Percentiles rank a stretch among this genome's conserved stretches.
Conservation (phyloP, 2,888 invertebrate genomes). For the Drosophila nr. perissopoda region DNA sequence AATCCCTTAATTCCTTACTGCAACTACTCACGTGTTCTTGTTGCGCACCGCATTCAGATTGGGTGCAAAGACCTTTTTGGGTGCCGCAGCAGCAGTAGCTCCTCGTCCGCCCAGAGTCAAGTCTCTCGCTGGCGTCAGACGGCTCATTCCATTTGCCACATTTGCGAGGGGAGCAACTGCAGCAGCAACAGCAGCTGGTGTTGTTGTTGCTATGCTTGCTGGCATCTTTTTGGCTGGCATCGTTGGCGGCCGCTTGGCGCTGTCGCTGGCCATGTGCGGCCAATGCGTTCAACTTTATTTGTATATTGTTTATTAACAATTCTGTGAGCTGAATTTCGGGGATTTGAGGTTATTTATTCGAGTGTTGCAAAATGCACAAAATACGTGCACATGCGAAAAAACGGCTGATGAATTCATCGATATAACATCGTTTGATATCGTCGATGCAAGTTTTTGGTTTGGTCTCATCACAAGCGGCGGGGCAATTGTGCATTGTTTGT, state of each 20-base stretch:
- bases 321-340: conserved; percentile 11
- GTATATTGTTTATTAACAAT: conserved; percentile 10
- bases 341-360: conserved; percentile 45
- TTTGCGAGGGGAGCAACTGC: conserved; percentile 30
- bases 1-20: rapidly evolving
- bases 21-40: conserved; percentile 85
- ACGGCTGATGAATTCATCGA: background rate
- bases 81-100: conserved; percentile 67
- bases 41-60: conserved; percentile 88
- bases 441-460: background rate
- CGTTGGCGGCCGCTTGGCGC: conserved; percentile 19
- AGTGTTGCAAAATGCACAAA: conserved; percentile 22
- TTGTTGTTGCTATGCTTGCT: conserved; percentile 34
- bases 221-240: conserved; percentile 65
- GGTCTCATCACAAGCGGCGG: background rate
- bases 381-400: conserved; percentile 39
- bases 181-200: conserved; percentile 16
- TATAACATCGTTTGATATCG: conserved; percentile 10
- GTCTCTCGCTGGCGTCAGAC: conserved; percentile 86
- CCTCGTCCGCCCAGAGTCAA: conserved; percentile 86
- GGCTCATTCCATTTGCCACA: conserved; percentile 58
- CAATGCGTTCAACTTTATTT: conserved; percentile 3
- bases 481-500: background rate
- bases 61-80: conserved; percentile 87
- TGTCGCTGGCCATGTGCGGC: conserved; percentile 41